Conservation (phyloP, 2,888 invertebrate genomes). For the Iphiclides podalirius region DNA sequence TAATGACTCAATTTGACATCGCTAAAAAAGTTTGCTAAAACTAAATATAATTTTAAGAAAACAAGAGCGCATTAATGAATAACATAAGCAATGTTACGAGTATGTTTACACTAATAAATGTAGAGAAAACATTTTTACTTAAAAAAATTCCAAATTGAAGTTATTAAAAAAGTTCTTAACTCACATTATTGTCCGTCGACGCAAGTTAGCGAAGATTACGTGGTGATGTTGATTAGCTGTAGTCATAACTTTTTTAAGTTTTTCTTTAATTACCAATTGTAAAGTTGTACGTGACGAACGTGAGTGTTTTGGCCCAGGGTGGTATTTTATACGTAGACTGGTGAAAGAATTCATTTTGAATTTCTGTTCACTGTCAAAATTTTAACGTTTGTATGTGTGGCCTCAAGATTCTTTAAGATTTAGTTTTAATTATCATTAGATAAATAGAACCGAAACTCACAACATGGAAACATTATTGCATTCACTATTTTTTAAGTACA, state of each 20-base stretch:
- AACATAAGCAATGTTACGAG: neutral
- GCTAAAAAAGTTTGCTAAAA: no score
- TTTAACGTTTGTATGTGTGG: no score
- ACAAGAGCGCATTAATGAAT: no score
- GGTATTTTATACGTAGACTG: no score
- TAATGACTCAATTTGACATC: no score
- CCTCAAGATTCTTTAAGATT: no score
- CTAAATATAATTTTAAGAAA: no score
- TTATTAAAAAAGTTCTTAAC: constrained; percentile 9
- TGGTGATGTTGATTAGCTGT: constrained; percentile 31
- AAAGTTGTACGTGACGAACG: constrained; percentile 14
- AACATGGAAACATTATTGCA: no score
- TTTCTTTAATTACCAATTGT: constrained; percentile 34
- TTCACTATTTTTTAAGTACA: no score
- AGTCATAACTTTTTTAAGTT: constrained; percentile 35
- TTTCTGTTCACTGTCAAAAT: no score
- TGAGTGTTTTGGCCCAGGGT: neutral
- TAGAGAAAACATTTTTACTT: neutral
- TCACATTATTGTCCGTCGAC: constrained; percentile 17
- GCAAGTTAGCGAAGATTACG: constrained; percentile 25
- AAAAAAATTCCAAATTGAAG: neutral
- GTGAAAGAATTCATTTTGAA: neutral
- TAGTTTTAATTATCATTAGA: no score
- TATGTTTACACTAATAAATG: neutral
- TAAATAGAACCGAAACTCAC: no score